Percentiles rank a stretch among this genome's conserved stretches.
phyloP scores from a whole-genome alignment of 2,113 vertebrate species.

The Pterocles orientalis region DNA sequence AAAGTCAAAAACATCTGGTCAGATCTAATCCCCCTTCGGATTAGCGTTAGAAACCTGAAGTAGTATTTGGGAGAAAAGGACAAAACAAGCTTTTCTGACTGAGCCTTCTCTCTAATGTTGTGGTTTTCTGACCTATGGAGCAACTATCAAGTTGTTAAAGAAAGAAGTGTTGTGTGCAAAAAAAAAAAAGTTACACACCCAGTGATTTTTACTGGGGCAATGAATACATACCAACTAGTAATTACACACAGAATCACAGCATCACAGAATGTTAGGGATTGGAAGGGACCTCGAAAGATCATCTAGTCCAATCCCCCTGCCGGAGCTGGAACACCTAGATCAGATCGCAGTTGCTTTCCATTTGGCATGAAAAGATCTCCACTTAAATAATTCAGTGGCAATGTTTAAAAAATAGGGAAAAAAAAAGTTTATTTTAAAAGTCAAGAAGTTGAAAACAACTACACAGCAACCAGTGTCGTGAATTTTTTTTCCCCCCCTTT shows the following conservation, averaged over 20 bases:
- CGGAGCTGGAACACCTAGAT: no score
- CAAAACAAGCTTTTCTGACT: background rate
- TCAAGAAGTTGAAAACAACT: background rate
- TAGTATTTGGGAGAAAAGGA: background rate
- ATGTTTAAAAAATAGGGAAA: background rate
- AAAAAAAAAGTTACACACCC: background rate
- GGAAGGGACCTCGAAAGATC: no score
- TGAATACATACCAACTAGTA: background rate
- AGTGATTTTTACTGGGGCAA: background rate
- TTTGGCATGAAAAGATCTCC: background rate
- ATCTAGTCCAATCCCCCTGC: no score
- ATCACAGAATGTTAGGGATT: no score
- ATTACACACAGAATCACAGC: no score
- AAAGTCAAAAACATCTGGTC: conserved; percentile 47
- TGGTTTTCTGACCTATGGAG: background rate
- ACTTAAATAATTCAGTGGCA: background rate
- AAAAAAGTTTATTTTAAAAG: background rate
- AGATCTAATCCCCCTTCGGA: background rate
- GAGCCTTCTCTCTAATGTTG: background rate
- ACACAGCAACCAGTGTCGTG: background rate
- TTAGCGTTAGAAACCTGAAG: background rate
- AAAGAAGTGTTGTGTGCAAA: background rate
- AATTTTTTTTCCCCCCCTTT: accelerated
- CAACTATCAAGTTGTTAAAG: background rate
- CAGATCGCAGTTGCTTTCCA: background rate